Conservation (phyloP, 2,113 vertebrate genomes). For the Neodon shergylaensis region DNA sequence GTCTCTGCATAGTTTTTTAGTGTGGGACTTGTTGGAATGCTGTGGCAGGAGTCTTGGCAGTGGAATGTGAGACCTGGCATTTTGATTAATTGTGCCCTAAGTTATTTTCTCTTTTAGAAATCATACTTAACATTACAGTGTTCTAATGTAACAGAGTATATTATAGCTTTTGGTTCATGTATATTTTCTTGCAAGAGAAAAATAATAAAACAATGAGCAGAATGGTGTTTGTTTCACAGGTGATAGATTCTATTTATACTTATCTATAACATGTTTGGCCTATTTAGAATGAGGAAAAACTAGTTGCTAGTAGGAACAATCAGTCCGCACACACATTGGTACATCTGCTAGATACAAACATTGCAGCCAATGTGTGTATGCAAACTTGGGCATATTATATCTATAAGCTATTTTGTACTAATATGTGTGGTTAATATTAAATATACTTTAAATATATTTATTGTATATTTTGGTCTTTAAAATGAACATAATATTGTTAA, state of each 20-base stretch:
- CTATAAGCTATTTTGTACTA: not conserved
- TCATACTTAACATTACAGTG: not conserved
- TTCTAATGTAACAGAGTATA: not conserved
- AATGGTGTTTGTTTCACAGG: constrained; percentile 50
- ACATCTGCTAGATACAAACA: not conserved
- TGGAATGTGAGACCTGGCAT: not conserved
- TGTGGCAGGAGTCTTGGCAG: not conserved
- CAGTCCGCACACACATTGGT: not conserved
- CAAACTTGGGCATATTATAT: not conserved
- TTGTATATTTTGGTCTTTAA: not conserved
- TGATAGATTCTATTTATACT: constrained; percentile 45
- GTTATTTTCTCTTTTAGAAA: not conserved
- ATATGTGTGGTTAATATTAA: not conserved
- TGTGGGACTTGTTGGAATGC: not conserved
- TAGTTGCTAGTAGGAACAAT: constrained; percentile 5
- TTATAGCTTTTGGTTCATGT: not conserved
- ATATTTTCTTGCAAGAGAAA: constrained; percentile 35
- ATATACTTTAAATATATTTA: not conserved
- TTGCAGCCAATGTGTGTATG: not conserved
- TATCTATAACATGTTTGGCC: constrained; percentile 63
- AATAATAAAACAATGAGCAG: constrained; percentile 46
- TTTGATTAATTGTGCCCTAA: not conserved
- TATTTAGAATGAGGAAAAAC: constrained; percentile 58
- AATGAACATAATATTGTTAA: not conserved
- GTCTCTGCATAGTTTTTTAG: not conserved